These are phyloP conservation scores for Salvator merianae DNA, from an alignment of 2,113 vertebrate genomes.

Conservation along the genomic window DNA sequence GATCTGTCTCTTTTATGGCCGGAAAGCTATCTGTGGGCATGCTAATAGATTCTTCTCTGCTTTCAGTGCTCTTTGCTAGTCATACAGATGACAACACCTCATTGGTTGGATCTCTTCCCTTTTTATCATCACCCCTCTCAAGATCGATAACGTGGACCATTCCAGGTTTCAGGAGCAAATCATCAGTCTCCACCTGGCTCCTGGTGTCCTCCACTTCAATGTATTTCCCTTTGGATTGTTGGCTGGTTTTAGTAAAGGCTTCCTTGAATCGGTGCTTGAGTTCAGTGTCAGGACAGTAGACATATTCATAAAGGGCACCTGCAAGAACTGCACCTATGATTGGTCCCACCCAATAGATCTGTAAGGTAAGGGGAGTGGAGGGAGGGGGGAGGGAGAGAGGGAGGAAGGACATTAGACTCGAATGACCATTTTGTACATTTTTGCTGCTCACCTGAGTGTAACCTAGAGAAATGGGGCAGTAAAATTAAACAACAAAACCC, in stretches of 20 bases:
- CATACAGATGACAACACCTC: slow-evolving; percentile 91
- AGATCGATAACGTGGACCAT: slow-evolving; percentile 79
- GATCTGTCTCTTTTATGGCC: slow-evolving; percentile 83
- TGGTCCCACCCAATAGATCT: slow-evolving; percentile 95
- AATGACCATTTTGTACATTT: no score
- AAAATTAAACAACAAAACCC: no score
- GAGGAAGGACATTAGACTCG: no score
- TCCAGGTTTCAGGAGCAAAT: slow-evolving; percentile 80
- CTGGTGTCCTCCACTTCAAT: slow-evolving; percentile 82
- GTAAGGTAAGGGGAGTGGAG: background rate
- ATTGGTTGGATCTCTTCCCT: slow-evolving; percentile 80
- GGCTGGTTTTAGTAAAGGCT: slow-evolving; percentile 80
- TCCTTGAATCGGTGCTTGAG: slow-evolving; percentile 83
- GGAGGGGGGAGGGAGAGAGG: background rate
- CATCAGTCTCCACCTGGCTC: slow-evolving; percentile 79
- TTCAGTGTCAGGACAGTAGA: slow-evolving; percentile 88
- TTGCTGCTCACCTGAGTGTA: no score
- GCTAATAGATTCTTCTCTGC: slow-evolving; percentile 79
- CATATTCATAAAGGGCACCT: slow-evolving; percentile 87
- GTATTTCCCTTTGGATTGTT: slow-evolving; percentile 83
- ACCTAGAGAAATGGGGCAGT: no score
- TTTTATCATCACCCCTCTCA: slow-evolving; percentile 81
- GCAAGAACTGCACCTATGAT: slow-evolving; percentile 87
- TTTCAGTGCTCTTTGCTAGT: slow-evolving; percentile 87
- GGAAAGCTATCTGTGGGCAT: slow-evolving; percentile 67